phyloP scores from a whole-genome alignment of 2,888 invertebrate species.

The Tachina lurida region DNA sequence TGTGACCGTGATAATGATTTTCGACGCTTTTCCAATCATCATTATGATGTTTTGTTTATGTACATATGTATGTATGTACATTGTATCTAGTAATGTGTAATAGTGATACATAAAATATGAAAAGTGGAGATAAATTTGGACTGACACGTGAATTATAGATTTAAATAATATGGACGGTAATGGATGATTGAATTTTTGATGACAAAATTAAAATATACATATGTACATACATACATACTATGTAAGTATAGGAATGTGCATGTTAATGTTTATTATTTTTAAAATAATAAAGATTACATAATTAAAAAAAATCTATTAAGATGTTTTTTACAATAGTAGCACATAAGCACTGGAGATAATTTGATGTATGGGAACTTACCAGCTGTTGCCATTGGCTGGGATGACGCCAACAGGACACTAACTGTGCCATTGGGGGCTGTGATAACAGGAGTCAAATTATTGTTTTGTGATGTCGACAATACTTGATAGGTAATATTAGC shows the following conservation, averaged over 20 bases:
- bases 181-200: neutral
- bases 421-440: slow-evolving; percentile 63
- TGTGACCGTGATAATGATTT: slow-evolving; percentile 52
- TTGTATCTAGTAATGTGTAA: slow-evolving; percentile 30
- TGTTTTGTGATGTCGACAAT: slow-evolving; percentile 55
- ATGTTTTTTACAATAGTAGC: neutral
- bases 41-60: slow-evolving; percentile 55
- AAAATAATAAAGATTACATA: slow-evolving; percentile 46
- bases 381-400: slow-evolving; percentile 52
- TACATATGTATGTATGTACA: neutral
- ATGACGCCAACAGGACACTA: slow-evolving; percentile 60
- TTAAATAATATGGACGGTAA: slow-evolving; percentile 12
- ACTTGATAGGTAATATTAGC: slow-evolving; percentile 64
- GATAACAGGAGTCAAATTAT: slow-evolving; percentile 47
- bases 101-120: slow-evolving; percentile 21
- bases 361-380: slow-evolving; percentile 46
- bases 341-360: neutral
- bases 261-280: neutral
- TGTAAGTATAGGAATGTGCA: too few relatives aligned
- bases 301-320: slow-evolving; percentile 12
- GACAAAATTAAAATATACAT: neutral
- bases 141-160: slow-evolving; percentile 51
- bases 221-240: too few relatives aligned
- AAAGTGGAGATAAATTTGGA: slow-evolving; percentile 49
- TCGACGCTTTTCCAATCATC: slow-evolving; percentile 50